Evolutionary conservation across 2,888 invertebrate species (phyloP), one percentile per base, ranked within the genome.

Genomic region (Tenthredo livida): DNA sequence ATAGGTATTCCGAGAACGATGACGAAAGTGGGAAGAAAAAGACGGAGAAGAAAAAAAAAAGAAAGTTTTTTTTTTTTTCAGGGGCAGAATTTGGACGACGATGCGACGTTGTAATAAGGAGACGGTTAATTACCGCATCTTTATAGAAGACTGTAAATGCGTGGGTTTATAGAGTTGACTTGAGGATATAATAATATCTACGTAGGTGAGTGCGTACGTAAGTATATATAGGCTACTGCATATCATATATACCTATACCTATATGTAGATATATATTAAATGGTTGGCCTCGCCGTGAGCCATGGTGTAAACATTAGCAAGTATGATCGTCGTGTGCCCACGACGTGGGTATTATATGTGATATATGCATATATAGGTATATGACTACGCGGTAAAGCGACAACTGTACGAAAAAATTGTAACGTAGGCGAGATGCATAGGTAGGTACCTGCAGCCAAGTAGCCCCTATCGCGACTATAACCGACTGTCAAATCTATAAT

Each of bases 271-370:
- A 12, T 61, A 25, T 21, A 25, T 61, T 61, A 25, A 4, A 61
- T 61, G 25, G 25, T 61, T 25, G 61, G 61, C 61, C 61, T 61
- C 61, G 61, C 61, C 61, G 61, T 25, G 61, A 61, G 61, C 61
- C 61, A 61, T 61, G 61, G 61, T 25, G 61, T 61, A 37, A 70
- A 29, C 9, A 70, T 70, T 70, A 70, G 33, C 70, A 70, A 70
- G 70, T 70, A 70, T 70, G 70, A 70, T 70, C n/a, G 15, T 70
- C 33, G n/a, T 33, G 70, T 61, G 61, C 61, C 61, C 25, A 61
- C 21, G 61, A 50, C 17, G 21, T 61, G 21, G 21, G 25, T 61
- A 61, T 10, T 25, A 61, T 61, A 25, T 61, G 21, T 21, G 10
- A n/a, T 61, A 61, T 65, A 12, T 25, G 21, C 7, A 65, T 29